Conservation (phyloP, 2,888 invertebrate genomes). For the Ochropleura plecta region DNA sequence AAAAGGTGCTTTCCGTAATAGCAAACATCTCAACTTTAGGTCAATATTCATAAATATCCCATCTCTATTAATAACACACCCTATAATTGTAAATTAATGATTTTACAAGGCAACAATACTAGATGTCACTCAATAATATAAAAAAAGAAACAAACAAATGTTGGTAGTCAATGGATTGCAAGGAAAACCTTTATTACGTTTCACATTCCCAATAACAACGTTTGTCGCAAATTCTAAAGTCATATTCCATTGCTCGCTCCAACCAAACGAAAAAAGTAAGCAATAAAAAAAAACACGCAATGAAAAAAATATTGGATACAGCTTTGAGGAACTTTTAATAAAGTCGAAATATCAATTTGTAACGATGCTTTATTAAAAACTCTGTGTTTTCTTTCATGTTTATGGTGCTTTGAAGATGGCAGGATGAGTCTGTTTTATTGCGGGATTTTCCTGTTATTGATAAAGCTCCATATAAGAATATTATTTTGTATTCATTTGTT, state of each 20-base stretch:
- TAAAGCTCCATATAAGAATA: slow-evolving; percentile 15
- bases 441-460: slow-evolving; percentile 27
- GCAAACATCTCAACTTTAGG: too few species aligned
- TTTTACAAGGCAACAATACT: not conserved
- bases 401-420: slow-evolving; percentile 39
- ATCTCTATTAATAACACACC: too few species aligned
- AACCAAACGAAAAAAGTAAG: slow-evolving; percentile 19
- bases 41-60: too few species aligned
- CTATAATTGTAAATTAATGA: not conserved
- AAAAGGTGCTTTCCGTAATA: too few species aligned
- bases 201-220: slow-evolving; percentile 3
- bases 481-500: slow-evolving; percentile 29
- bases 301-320: slow-evolving; percentile 35
- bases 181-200: slow-evolving; percentile 20
- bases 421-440: slow-evolving; percentile 14
- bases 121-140: not conserved
- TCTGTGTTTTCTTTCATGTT: slow-evolving; percentile 35
- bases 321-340: slow-evolving; percentile 55
- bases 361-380: slow-evolving; percentile 42
- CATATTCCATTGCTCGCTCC: slow-evolving; percentile 30
- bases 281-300: slow-evolving; percentile 38
- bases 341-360: slow-evolving; percentile 52
- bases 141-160: not conserved
- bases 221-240: slow-evolving; percentile 23
- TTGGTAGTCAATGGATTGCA: not conserved